phyloP scores from a whole-genome alignment of 2,113 vertebrate genomes.

The Apodemus sylvaticus region DNA sequence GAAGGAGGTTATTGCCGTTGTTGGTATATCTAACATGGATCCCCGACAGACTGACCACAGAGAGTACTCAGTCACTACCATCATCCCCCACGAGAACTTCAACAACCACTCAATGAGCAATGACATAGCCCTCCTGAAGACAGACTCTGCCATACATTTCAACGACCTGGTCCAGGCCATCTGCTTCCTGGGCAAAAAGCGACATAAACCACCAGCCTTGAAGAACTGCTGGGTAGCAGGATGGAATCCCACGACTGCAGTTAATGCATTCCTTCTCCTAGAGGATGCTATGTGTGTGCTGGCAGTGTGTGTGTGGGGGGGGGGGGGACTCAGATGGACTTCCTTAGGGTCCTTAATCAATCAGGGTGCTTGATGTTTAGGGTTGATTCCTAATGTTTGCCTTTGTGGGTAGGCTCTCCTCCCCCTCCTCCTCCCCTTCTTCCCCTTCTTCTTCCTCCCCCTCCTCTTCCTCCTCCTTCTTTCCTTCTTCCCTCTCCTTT shows the following conservation, averaged over 20 bases:
- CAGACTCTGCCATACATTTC: slow-evolving; percentile 47
- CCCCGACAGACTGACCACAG: not conserved
- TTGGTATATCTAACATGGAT: slow-evolving; percentile 60
- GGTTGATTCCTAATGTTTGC: not conserved
- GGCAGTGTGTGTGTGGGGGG: too few relatives aligned
- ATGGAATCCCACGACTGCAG: slow-evolving; percentile 74
- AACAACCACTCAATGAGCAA: slow-evolving; percentile 28
- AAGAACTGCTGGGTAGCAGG: slow-evolving; percentile 76
- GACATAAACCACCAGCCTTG: not conserved
- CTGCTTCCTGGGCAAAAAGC: slow-evolving; percentile 66
- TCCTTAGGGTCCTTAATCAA: not conserved
- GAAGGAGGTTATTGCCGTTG: slow-evolving; percentile 28
- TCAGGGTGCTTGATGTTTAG: not conserved
- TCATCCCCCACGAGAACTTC: slow-evolving; percentile 67
- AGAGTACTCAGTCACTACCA: slow-evolving; percentile 34
- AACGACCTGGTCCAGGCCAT: slow-evolving; percentile 56
- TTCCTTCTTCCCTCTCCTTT: too few relatives aligned
- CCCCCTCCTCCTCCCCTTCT: not conserved
- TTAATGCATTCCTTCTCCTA: slow-evolving; percentile 63
- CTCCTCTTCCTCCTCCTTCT: too few relatives aligned
- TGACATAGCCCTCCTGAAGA: slow-evolving; percentile 74
- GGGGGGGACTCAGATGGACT: not conserved
- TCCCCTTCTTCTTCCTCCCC: too few relatives aligned
- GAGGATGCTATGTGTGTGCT: slow-evolving; percentile 67
- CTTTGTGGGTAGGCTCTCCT: not conserved